These are phyloP conservation scores for Channa striata DNA, from an alignment of 2,797 vertebrate species.

Conservation along the genomic window DNA sequence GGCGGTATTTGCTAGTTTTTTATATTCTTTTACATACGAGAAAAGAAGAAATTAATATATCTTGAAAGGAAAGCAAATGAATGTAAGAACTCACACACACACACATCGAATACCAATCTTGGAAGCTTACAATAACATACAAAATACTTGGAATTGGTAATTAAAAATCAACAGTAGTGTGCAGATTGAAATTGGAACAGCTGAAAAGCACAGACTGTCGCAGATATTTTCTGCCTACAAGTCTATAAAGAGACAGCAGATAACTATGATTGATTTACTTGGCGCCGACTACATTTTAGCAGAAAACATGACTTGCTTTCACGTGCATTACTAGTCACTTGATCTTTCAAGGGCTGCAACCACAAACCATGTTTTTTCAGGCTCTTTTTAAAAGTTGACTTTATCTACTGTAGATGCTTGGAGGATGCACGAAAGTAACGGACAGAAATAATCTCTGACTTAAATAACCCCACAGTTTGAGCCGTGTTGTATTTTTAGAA, in stretches of 20 bases:
- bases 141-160: not conserved
- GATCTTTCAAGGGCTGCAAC: slow-evolving; percentile 36
- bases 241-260: slow-evolving; percentile 24
- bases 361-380: slow-evolving; percentile 42
- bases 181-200: slow-evolving; percentile 11
- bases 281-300: slow-evolving; percentile 26
- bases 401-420: slow-evolving; percentile 10
- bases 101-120: not conserved
- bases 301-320: slow-evolving; percentile 37
- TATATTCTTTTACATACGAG: too few species aligned
- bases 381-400: slow-evolving; percentile 48
- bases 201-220: not conserved
- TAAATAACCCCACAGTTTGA: slow-evolving; percentile 18
- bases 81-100: not conserved
- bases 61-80: not conserved
- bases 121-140: not conserved
- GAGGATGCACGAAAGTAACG: slow-evolving; percentile 2
- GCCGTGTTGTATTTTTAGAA: slow-evolving; percentile 33
- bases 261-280: slow-evolving; percentile 58
- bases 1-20: too few species aligned
- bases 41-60: not conserved
- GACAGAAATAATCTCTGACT: slow-evolving; percentile 10
- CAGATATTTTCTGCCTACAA: slow-evolving; percentile 8
- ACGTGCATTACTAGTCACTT: slow-evolving; percentile 28
- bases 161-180: not conserved